phyloP scores from a whole-genome alignment of 2,113 vertebrate genomes.

The Sardina pilchardus region DNA sequence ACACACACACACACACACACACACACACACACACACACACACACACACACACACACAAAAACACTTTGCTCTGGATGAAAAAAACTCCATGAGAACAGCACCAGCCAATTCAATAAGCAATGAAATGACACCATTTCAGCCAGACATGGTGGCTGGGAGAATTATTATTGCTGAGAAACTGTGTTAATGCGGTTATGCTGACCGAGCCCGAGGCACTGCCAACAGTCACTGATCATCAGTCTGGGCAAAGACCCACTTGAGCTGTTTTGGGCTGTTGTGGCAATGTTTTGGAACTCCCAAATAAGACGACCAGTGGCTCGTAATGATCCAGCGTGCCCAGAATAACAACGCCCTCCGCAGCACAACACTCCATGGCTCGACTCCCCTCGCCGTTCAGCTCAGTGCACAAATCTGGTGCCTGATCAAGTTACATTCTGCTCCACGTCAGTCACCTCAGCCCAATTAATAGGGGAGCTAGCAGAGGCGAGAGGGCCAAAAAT shows the following conservation, averaged over 20 bases:
- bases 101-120: neutral
- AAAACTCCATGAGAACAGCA: neutral
- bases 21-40: neutral
- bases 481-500: neutral
- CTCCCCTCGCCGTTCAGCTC: neutral
- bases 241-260: neutral
- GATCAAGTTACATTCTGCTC: neutral
- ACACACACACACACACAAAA: neutral
- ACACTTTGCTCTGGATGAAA: neutral
- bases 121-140: constrained; percentile 9
- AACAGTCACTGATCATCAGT: constrained; percentile 28
- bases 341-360: neutral
- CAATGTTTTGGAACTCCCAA: neutral
- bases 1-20: no score
- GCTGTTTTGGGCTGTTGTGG: neutral
- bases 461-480: neutral
- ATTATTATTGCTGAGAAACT: constrained; percentile 22
- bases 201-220: constrained; percentile 17
- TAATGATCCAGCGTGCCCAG: neutral
- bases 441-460: neutral
- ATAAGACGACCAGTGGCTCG: neutral
- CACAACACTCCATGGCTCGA: neutral
- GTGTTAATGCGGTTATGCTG: constrained; percentile 29
- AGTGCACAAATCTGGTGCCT: neutral
- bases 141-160: constrained; percentile 18